phyloP scores from a whole-genome alignment of 2,888 invertebrate genomes.

The Agriotes lineatus region DNA sequence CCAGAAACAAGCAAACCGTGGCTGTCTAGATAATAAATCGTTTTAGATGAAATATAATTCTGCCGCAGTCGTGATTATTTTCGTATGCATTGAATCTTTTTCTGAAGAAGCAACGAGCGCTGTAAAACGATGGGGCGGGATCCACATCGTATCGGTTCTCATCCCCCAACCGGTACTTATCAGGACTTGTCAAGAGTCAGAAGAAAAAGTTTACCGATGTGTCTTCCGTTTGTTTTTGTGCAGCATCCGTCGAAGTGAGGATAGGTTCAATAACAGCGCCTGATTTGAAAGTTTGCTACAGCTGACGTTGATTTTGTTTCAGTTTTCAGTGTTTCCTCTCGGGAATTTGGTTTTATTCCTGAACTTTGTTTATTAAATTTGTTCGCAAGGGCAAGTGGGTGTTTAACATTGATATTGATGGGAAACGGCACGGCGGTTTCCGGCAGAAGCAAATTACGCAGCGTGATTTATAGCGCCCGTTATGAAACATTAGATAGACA shows the following conservation, averaged over 20 bases:
- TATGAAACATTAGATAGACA: conserved; percentile 48
- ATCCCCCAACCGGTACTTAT: conserved; percentile 46
- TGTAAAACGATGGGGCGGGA: conserved; percentile 43
- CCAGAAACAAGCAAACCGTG: not conserved
- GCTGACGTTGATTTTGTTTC: conserved; percentile 45
- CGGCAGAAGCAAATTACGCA: conserved; percentile 40
- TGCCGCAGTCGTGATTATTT: conserved; percentile 38
- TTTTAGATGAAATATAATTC: conserved; percentile 35
- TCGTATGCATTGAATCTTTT: conserved; percentile 43
- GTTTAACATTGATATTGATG: conserved; percentile 35
- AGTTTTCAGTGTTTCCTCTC: conserved; percentile 36
- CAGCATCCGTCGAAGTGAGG: conserved; percentile 44
- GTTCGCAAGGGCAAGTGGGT: conserved; percentile 33
- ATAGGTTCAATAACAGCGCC: conserved; percentile 43
- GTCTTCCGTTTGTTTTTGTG: conserved; percentile 47
- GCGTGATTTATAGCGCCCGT: conserved; percentile 50
- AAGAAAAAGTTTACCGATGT: conserved; percentile 48
- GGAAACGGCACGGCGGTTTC: conserved; percentile 8
- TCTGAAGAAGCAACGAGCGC: conserved; percentile 30
- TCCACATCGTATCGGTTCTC: conserved; percentile 42
- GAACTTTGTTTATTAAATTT: conserved; percentile 44
- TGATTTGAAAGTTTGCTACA: conserved; percentile 44
- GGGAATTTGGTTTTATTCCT: conserved; percentile 40
- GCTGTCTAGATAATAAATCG: conserved; percentile 32
- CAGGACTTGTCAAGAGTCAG: conserved; percentile 48